Conservation (phyloP, 37 sponge, comb jelly and placozoan genomes). For the Ianthella basta region DNA sequence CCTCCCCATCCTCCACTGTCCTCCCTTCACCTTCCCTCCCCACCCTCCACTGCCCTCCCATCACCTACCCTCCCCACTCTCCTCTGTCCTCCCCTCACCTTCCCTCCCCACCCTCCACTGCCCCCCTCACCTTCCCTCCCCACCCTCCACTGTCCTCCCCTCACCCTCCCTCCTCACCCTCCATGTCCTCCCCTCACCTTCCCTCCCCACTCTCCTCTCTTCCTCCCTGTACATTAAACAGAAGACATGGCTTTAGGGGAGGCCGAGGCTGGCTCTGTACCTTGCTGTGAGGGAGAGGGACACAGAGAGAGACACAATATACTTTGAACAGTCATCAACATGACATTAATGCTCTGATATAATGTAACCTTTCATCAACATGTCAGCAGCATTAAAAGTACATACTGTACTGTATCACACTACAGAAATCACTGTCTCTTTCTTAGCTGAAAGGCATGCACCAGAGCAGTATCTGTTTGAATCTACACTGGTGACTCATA, state of each 20-base stretch:
- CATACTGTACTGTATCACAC: no score
- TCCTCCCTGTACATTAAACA: slow-evolving; percentile 39
- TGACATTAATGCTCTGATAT: no score
- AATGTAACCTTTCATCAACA: no score
- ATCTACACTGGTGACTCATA: no score
- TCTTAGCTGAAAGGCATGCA: no score
- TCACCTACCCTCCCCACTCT: slow-evolving; percentile 15
- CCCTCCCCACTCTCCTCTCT: slow-evolving; percentile 20
- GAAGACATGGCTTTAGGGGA: slow-evolving; percentile 31
- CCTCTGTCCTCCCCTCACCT: slow-evolving; percentile 1
- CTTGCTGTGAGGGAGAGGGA: no score
- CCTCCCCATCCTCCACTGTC: slow-evolving; percentile 11
- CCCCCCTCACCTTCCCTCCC: slow-evolving; percentile 7
- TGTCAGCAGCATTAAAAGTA: no score
- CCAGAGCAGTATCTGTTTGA: no score
- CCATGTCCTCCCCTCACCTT: not conserved
- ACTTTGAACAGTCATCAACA: no score
- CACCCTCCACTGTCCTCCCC: not conserved
- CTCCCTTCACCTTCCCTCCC: slow-evolving; percentile 11
- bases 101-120: no score
- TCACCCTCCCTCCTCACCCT: slow-evolving; percentile 16
- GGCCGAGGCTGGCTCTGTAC: no score
- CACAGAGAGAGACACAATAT: not conserved
- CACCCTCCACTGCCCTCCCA: not conserved
- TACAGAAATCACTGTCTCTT: no score